A percentile compares a stretch with the other conserved stretches of the same genome.
phyloP scores from a whole-genome alignment of 1,140 invertebrate genomes.

The Stegodyphus dumicola region DNA sequence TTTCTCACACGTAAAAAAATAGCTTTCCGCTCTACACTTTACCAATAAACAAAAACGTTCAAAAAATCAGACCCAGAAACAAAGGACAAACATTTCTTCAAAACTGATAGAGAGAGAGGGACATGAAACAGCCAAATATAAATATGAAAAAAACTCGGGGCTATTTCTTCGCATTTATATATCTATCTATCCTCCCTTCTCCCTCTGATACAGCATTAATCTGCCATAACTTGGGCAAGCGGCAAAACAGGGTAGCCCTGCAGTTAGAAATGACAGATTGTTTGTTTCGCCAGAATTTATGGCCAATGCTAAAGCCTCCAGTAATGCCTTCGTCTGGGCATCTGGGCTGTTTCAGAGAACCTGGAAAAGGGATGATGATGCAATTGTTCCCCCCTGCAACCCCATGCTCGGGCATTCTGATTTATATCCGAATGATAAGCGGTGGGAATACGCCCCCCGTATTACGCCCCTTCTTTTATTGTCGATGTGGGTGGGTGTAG shows the following conservation, averaged over 20 bases:
- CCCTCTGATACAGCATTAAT: conserved; percentile 1
- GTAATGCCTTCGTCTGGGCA: conserved; percentile 22
- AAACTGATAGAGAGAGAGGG: too few relatives aligned
- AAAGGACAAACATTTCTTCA: too few relatives aligned
- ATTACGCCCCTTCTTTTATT: neutral
- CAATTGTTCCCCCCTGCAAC: neutral
- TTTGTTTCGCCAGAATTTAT: conserved; percentile 17
- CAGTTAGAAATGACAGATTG: conserved; percentile 24
- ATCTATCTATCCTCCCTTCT: conserved; percentile 9
- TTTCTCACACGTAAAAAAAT: too few relatives aligned
- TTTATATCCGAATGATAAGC: conserved; percentile 16
- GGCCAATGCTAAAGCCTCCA: conserved; percentile 6
- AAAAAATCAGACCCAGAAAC: too few relatives aligned
- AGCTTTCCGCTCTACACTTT: too few relatives aligned
- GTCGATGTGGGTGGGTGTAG: neutral
- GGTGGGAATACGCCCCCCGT: neutral
- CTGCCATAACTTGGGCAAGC: conserved; percentile 10
- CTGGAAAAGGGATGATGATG: conserved; percentile 11
- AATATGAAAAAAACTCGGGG: neutral
- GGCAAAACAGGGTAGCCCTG: conserved; percentile 13
- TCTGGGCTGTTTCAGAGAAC: conserved; percentile 6
- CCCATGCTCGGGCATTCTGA: conserved; percentile 1
- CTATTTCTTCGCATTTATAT: conserved; percentile 9
- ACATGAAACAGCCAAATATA: too few relatives aligned
- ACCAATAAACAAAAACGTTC: too few relatives aligned